Conservation (phyloP, 92 coral and sea anemone genomes). For the Phymanthus crucifer region DNA sequence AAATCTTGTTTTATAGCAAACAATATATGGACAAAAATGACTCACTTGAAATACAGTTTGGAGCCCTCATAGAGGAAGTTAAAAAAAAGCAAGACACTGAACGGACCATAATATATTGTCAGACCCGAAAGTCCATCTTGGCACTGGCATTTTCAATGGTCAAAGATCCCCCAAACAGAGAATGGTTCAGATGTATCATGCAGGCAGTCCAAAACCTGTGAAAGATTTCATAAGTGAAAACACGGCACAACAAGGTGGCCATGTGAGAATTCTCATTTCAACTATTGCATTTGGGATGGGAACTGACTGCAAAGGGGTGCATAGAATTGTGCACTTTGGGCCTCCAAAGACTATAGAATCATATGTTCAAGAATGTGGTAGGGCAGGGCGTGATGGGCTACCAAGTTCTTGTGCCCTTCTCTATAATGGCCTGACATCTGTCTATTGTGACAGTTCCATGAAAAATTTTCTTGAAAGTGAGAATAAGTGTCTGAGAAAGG, state of each 20-base stretch:
- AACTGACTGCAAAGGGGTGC: slow-evolving; percentile 23
- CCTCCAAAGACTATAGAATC: slow-evolving; percentile 22
- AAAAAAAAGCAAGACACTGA: slow-evolving; percentile 5
- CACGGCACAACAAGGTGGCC: slow-evolving; percentile 18
- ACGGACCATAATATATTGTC: slow-evolving; percentile 19
- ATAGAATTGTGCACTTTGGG: slow-evolving; percentile 24
- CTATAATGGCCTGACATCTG: slow-evolving; percentile 25
- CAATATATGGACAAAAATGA: slow-evolving; percentile 10
- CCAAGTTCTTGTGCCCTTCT: slow-evolving; percentile 30
- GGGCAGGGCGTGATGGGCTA: slow-evolving; percentile 36
- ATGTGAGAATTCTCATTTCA: background rate
- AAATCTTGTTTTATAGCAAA: background rate
- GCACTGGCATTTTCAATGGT: slow-evolving; percentile 13
- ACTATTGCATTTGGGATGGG: slow-evolving; percentile 26
- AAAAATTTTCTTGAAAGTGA: slow-evolving; percentile 20
- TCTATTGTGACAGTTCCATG: slow-evolving; percentile 22
- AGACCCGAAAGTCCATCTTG: slow-evolving; percentile 11
- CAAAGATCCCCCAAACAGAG: no score
- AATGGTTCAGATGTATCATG: slow-evolving; percentile 17
- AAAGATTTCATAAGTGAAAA: background rate
- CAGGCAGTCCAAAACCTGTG: slow-evolving; percentile 4
- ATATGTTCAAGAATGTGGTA: slow-evolving; percentile 23
- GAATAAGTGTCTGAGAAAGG: slow-evolving; percentile 9
- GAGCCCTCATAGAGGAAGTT: slow-evolving; percentile 17
- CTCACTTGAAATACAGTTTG: slow-evolving; percentile 21